phyloP scores from a whole-genome alignment of 53 echinoderm and acorn worm species.

The Actinopyga echinites region DNA sequence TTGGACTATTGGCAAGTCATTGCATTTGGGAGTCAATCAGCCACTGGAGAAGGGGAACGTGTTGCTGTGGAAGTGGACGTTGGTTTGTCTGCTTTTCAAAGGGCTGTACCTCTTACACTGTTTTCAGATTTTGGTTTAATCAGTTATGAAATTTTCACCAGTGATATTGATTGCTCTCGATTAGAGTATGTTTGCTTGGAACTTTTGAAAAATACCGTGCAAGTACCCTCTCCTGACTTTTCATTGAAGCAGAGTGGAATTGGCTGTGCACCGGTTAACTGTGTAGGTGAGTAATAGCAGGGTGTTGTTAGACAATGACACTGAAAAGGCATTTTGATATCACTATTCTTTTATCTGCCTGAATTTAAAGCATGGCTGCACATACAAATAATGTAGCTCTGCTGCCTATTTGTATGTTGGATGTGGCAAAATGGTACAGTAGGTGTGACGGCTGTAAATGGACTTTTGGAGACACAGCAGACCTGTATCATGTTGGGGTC shows the following conservation, averaged over 20 bases:
- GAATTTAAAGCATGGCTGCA: too few relatives aligned
- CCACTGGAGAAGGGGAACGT: constrained; percentile 47
- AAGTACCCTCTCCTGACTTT: neutral
- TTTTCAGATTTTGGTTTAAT: neutral
- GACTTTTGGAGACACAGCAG: too few relatives aligned
- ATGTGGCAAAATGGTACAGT: too few relatives aligned
- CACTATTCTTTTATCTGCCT: too few relatives aligned
- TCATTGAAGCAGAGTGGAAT: neutral
- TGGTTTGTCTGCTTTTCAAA: neutral
- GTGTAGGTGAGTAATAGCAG: neutral
- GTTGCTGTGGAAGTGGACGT: neutral
- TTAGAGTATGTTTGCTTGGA: neutral
- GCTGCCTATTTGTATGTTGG: too few relatives aligned
- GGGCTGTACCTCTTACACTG: neutral
- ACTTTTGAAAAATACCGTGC: constrained; percentile 9
- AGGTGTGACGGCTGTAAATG: too few relatives aligned
- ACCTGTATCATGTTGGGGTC: too few relatives aligned
- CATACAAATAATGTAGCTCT: too few relatives aligned
- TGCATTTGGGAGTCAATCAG: constrained; percentile 59
- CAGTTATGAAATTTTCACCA: neutral
- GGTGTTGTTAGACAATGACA: neutral
- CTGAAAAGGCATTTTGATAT: too few relatives aligned
- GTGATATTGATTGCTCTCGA: neutral
- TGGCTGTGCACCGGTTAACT: neutral
- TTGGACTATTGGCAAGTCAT: constrained; percentile 71